A percentile compares a stretch with the other conserved stretches of the same genome.
These are phyloP conservation scores for Danio tinwini DNA, from an alignment of 2,797 vertebrate genomes.

Conservation along the genomic window DNA sequence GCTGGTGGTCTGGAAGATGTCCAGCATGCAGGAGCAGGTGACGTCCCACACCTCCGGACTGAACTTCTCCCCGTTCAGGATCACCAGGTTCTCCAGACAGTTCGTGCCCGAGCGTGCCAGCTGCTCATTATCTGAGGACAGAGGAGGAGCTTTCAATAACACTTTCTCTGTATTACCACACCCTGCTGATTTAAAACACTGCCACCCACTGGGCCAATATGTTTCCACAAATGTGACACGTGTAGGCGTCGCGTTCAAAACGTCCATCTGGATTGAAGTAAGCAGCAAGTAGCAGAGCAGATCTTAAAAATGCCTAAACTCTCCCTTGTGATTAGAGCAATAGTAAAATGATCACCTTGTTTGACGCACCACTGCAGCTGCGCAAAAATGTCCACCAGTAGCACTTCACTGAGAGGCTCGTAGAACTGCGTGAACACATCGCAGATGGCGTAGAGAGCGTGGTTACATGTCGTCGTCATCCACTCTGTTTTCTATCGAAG, in stretches of 20 bases:
- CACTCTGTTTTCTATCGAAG: constrained; percentile 91
- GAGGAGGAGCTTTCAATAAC: neutral
- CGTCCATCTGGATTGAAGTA: constrained; percentile 19
- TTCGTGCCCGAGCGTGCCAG: constrained; percentile 95
- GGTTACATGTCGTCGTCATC: constrained; percentile 99
- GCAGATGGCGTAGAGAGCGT: constrained; percentile 95
- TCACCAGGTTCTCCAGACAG: constrained; percentile 95
- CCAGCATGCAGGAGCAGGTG: constrained; percentile 93
- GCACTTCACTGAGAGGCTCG: constrained; percentile 91
- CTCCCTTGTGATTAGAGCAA: constrained; percentile 2
- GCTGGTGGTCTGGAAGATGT: constrained; percentile 96
- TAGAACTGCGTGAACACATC: constrained; percentile 97
- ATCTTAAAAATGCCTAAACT: constrained; percentile 18
- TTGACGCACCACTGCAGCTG: constrained; percentile 97
- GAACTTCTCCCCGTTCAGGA: constrained; percentile 95
- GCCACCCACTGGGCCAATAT: constrained; percentile 7
- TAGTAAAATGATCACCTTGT: constrained; percentile 83
- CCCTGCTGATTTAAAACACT: constrained; percentile 33
- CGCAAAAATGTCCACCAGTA: constrained; percentile 91
- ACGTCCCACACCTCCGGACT: constrained; percentile 90
- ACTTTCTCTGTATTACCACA: constrained; percentile 24
- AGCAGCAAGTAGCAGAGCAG: neutral
- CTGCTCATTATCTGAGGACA: constrained; percentile 92
- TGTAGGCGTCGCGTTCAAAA: constrained; percentile 2
- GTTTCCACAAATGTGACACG: constrained; percentile 5